phyloP scores from a whole-genome alignment of 2,888 invertebrate species.

The Himalopsyche tibetana region DNA sequence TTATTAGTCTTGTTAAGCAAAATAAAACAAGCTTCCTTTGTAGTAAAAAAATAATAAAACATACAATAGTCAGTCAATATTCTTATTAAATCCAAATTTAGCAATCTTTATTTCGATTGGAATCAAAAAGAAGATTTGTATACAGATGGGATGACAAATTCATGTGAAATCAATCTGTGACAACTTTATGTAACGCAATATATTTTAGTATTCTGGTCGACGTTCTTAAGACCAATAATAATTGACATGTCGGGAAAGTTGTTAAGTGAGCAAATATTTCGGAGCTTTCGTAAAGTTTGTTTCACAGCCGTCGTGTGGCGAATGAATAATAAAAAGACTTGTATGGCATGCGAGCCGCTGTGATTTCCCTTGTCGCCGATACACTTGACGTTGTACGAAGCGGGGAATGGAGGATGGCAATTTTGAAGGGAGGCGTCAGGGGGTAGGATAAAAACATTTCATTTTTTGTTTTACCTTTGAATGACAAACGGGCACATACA shows the following conservation, averaged over 20 bases:
- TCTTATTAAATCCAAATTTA: no score
- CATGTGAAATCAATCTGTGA: no score
- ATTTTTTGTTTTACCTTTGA: constrained; percentile 3
- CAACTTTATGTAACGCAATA: no score
- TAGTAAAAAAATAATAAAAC: no score
- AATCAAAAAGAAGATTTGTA: no score
- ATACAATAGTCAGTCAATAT: no score
- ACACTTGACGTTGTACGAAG: constrained; percentile 57
- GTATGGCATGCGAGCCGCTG: constrained; percentile 66
- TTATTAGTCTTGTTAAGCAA: no score
- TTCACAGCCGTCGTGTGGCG: constrained; percentile 56
- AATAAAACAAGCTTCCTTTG: no score
- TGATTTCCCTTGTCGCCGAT: constrained; percentile 72
- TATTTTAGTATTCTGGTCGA: not conserved
- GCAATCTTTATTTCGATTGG: no score
- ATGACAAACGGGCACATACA: not conserved
- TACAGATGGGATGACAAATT: no score
- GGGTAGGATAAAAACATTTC: constrained; percentile 5
- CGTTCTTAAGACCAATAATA: not conserved
- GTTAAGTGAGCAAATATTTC: constrained; percentile 45
- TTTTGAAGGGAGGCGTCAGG: not conserved
- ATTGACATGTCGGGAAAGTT: constrained; percentile 46
- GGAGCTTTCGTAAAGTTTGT: constrained; percentile 44
- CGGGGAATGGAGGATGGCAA: constrained; percentile 27
- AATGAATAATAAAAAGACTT: constrained; percentile 71